Base-by-base conservation (phyloP, 2,797 vertebrate species). In the Salmo trutta region DNA sequence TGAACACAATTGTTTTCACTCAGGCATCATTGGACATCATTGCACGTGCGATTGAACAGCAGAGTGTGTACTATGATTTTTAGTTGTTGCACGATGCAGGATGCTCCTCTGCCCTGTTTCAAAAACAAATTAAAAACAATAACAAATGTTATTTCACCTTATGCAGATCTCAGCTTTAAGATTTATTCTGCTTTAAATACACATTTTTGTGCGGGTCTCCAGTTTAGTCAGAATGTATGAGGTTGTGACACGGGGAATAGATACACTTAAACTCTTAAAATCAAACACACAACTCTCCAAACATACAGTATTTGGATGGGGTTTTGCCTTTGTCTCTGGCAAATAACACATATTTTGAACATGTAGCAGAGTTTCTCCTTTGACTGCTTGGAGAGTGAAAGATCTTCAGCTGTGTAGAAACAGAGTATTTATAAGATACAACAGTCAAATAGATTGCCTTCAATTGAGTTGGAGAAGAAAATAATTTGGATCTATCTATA, bases 381-480 rank as follows among this genome's bases (percentile, higher is more conserved):
- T 52, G 36, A 72, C 77, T 78, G 33, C 53, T 47, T 21, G 64
- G 54, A 73, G 8, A n/a, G 31, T 62, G 15, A 15, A 71, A 71
- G 33, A 77, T 51, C 21, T 47, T 47, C 41, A 47, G 41, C 41
- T 71, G 19, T 66, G n/a, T 36, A 54, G 2, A 29, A 29, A 16
- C 65, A 74, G 0, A 21, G 69, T 51, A 79, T 74, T n/a, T 59
- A 6, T 1, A 59, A n/a, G 2, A 59, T n/a, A 59, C 78, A 51
- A 59, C 47, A 21, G 74, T 83, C 73, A 75, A 74, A 41, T 77
- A 47, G 41, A 47, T 77, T 53, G 75, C 73, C 36, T 74, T 74
- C 14, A 19, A 74, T 76, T 74, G 41, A 82, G 47, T 27, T 51
- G 66, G 41, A 47, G 41, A 80, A 74, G 54, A 62, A 31, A 54